These are phyloP conservation scores for Noctua fimbriata DNA, from an alignment of 2,888 invertebrate species.

Conservation along the genomic window DNA sequence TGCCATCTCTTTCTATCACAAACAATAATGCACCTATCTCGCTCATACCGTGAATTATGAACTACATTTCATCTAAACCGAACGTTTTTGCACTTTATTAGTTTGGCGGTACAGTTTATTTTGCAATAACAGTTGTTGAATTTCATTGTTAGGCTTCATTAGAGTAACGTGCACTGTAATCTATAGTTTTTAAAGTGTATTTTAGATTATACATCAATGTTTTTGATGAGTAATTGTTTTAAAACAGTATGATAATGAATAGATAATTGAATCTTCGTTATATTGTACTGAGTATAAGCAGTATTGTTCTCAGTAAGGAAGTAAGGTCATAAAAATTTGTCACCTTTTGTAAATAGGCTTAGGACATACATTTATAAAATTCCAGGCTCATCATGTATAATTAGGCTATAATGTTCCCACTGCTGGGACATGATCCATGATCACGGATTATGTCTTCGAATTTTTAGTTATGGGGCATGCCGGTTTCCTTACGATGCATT, in stretches of 20 bases:
- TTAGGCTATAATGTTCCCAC: no score
- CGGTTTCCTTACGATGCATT: no score
- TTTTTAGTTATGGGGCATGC: not conserved
- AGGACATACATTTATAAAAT: not conserved
- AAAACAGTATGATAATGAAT: slow-evolving; percentile 40
- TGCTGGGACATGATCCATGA: no score
- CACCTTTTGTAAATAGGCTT: not conserved
- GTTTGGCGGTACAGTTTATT: not conserved
- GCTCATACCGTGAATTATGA: slow-evolving; percentile 35
- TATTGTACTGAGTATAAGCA: slow-evolving; percentile 10
- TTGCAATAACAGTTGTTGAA: not conserved
- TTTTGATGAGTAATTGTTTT: slow-evolving; percentile 60
- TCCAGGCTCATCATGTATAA: no score
- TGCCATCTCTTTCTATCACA: slow-evolving; percentile 53
- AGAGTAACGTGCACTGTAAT: slow-evolving; percentile 20
- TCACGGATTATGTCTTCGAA: no score
- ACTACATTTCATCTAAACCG: slow-evolving; percentile 1
- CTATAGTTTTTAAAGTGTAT: fast-evolving
- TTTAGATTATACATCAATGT: slow-evolving; percentile 9
- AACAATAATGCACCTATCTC: slow-evolving; percentile 26
- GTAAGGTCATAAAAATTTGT: not conserved
- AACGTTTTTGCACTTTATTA: slow-evolving; percentile 21
- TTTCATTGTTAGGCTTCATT: not conserved
- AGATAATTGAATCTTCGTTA: slow-evolving; percentile 33
- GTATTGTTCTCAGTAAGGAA: not conserved